Evolutionary conservation across 2,797 vertebrate genomes (phyloP).

Genomic region (Darevskia mixta): DNA sequence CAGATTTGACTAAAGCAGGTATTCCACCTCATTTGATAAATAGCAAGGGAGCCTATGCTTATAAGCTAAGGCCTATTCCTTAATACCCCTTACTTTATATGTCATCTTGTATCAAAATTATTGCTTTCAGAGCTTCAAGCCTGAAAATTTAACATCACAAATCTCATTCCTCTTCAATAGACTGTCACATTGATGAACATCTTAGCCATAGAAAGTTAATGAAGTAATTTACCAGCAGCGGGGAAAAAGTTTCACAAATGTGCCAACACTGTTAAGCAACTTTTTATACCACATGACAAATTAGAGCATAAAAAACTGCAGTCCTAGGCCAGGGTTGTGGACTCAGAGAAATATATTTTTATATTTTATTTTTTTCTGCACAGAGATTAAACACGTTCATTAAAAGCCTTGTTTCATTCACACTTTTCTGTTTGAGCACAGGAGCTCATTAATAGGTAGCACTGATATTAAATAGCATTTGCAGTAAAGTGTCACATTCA

Average conservation of each 20-base stretch:
- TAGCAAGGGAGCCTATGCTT: neutral
- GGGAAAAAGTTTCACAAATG: neutral
- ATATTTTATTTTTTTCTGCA: neutral
- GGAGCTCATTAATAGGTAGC: conserved; percentile 14
- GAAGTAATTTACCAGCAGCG: conserved; percentile 14
- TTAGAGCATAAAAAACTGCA: neutral
- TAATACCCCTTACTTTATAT: neutral
- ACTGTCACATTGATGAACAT: conserved; percentile 33
- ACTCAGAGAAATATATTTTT: neutral
- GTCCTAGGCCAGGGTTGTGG: neutral
- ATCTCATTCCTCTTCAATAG: conserved; percentile 31
- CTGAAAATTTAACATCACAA: conserved; percentile 22
- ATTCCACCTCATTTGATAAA: neutral
- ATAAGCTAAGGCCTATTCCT: neutral
- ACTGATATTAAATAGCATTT: conserved; percentile 29
- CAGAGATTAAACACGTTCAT: conserved; percentile 15
- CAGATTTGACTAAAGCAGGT: neutral
- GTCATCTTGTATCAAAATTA: conserved; percentile 14
- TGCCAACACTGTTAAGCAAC: neutral
- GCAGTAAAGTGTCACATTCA: conserved; percentile 17
- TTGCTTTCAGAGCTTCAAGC: neutral
- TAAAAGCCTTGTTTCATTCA: conserved; percentile 23
- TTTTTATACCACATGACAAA: neutral
- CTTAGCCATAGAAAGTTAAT: conserved; percentile 18
- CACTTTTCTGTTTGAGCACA: conserved; percentile 19